phyloP scores from a whole-genome alignment of 2,113 vertebrate species.

The Xiphias gladius region DNA sequence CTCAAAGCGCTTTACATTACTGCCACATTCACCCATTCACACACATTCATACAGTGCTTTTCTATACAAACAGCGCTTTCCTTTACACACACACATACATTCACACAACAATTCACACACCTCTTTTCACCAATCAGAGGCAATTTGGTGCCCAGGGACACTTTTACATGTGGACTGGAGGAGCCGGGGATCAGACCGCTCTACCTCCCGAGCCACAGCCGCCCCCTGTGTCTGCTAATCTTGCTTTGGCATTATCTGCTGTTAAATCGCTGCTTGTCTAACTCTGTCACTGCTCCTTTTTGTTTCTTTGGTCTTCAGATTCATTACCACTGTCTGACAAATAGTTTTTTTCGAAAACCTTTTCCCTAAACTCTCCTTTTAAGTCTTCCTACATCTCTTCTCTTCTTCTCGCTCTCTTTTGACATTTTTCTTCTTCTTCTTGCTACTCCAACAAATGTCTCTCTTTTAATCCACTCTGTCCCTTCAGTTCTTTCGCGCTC shows the following conservation, averaged over 20 bases:
- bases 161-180: no score
- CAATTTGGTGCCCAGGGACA: no score
- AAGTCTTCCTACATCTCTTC: background rate
- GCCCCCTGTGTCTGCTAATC: background rate
- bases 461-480: background rate
- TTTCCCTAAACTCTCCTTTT: background rate
- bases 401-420: background rate
- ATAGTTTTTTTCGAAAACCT: background rate
- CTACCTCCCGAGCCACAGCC: no score
- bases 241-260: background rate
- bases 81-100: no score
- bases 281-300: conserved; percentile 6
- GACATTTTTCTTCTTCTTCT: background rate
- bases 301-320: conserved; percentile 7
- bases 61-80: no score
- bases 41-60: no score
- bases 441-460: background rate
- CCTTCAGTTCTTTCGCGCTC: background rate
- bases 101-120: no score
- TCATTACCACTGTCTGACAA: conserved; percentile 23
- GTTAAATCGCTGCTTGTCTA: background rate
- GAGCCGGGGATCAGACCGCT: no score
- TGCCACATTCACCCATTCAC: no score
- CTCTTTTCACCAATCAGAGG: no score
- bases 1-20: no score